phyloP scores from a whole-genome alignment of 37 sponge, comb jelly and placozoan genomes.

The Tethya wilhelma region DNA sequence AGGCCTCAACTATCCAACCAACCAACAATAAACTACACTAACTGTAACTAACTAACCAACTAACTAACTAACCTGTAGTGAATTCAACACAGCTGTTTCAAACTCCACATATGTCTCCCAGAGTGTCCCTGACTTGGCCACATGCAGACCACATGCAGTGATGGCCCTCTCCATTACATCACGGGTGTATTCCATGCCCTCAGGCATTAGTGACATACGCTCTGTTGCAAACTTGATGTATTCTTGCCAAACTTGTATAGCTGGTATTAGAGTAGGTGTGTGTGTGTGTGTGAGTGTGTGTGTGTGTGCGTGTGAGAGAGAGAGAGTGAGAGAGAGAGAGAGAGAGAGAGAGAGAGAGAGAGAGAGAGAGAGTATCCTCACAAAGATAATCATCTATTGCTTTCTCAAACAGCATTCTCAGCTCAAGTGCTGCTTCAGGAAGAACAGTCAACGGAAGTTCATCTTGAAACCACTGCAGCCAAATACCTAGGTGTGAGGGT shows the following conservation, averaged over 20 bases:
- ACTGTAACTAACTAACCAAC: too few species aligned
- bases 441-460: constrained; percentile 54
- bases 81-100: constrained; percentile 58
- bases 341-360: constrained; percentile 1
- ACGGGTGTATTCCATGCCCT: constrained; percentile 54
- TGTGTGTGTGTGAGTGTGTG: neutral
- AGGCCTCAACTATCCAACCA: too few species aligned
- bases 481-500: constrained; percentile 33
- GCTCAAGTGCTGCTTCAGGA: constrained; percentile 37
- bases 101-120: constrained; percentile 79
- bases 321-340: constrained; percentile 1
- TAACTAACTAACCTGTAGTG: constrained; percentile 69
- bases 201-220: constrained; percentile 52
- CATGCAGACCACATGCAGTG: constrained; percentile 77
- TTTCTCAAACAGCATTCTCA: constrained; percentile 67
- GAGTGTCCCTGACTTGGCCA: constrained; percentile 51
- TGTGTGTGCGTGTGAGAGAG: too few species aligned
- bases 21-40: too few species aligned
- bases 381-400: constrained; percentile 72
- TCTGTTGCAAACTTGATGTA: constrained; percentile 71
- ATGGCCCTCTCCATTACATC: constrained; percentile 74
- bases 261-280: constrained; percentile 19
- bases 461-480: constrained; percentile 73
- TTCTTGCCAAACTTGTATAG: constrained; percentile 70
- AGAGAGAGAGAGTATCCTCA: constrained; percentile 29